Base-by-base conservation (phyloP, 2,888 invertebrate species). In the Agrotis segetum region DNA sequence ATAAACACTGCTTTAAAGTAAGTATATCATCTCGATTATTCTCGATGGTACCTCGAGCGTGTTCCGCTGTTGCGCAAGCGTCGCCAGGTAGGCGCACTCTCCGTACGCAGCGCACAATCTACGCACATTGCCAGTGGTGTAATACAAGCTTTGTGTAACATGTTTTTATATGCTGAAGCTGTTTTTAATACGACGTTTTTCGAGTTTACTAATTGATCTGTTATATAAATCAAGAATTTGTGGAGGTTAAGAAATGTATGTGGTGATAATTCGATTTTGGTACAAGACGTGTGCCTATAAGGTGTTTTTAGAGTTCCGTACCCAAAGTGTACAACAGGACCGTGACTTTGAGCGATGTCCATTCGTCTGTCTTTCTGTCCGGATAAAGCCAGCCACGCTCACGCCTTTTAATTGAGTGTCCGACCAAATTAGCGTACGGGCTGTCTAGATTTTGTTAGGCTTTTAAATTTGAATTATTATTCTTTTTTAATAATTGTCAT, bases 61-160 rank as follows among this genome's bases (percentile, higher is more conserved):
- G 65, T 82, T 82, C 78, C 78, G 83, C 83, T 44, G 14, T 78
- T 82, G 19, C 63, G 63, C 17, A 78, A 78, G 13, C 47, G 59
- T 52, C 29, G 44, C 82, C 82, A 78, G 82, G 82, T 77, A 40
- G 47, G 19, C 80, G 66, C 77, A 81, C 65, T 82, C 79, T 78
- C 61, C 40, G 82, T 62, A 62, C 82, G 71, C 61, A 58, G 65
- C 53, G 49, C 21, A 59, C 62, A 21, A 21, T 60, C 64, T 56
- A 78, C 79, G 78, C 83, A 79, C 49, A 24, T 21, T 17, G 21
- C 34, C 34, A 4, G 53, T 71, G 66, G 47, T 61, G 76, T 61
- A 79, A 74, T 9, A 24, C 19, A 46, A 7, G 55, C n/a, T 73
- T 77, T 77, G 71, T 73, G 74, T 81, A 81, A 75, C 46, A 50